Base-by-base conservation (phyloP, 2,888 invertebrate genomes). In the Colletes collaris region DNA sequence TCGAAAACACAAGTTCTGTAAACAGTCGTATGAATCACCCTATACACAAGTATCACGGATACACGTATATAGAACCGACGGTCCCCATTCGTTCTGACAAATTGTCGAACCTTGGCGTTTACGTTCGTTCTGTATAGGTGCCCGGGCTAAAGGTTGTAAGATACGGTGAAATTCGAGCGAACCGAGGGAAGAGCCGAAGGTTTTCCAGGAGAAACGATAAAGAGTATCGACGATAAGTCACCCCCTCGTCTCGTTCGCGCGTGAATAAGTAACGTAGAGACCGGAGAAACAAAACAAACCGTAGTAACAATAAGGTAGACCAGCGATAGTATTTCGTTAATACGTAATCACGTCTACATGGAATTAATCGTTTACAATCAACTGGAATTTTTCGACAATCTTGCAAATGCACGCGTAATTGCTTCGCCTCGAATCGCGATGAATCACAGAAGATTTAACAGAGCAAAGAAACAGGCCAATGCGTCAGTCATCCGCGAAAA, bases 41-140 rank as follows among this genome's bases (percentile, higher is more conserved):
- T 60, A 37, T 77, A 79, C 37, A 68, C 44, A 62, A 55, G 55
- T 55, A 55, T 58, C 50, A 19, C n/a, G 46, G 13, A 35, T 52
- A 44, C 53, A 64, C 53, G 55, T 71, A 69, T 52, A 27, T 53
- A n/a, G 50, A 49, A 50, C 53, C 46, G 44, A 1, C 40, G 55
- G 68, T 46, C 46, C 49, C 63, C 71, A 40, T 76, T 79, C 70
- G 62, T 66, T 63, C 64, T 79, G 80, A 86, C 87, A 87, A 88
- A 87, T 88, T 83, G 81, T 85, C 81, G 71, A 83, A 85, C 75
- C 81, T 78, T 79, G 70, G 53, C 69, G 49, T 81, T 85, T 79
- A 75, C 72, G 72, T 77, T 73, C 70, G 73, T 77, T 64, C 62
- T 56, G 64, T 63, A 77, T 78, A 85, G 80, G 76, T 86, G 69